Percentiles rank a stretch among this genome's conserved stretches.
Conservation (phyloP, 1,140 invertebrate genomes). For the Nasonia vitripennis region DNA sequence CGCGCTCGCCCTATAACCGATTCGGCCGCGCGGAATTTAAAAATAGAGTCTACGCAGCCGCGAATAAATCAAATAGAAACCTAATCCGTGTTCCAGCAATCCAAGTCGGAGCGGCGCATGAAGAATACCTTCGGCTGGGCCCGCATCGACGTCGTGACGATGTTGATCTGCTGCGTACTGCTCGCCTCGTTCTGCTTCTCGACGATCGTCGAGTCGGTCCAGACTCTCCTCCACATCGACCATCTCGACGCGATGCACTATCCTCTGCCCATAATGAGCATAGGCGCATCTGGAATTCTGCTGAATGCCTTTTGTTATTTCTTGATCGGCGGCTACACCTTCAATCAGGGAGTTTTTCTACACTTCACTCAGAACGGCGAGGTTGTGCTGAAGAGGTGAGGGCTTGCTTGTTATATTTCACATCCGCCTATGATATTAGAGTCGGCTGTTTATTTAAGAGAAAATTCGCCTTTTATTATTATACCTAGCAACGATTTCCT, state of each 20-base stretch:
- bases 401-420: not conserved
- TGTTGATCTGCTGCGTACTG: constrained; percentile 88
- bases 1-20: not conserved
- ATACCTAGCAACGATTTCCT: not conserved
- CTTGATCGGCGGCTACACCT: constrained; percentile 86
- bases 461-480: not conserved
- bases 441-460: no score
- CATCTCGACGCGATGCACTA: constrained; percentile 86
- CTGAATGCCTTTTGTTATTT: constrained; percentile 84
- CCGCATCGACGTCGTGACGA: constrained; percentile 88
- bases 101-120: constrained; percentile 79
- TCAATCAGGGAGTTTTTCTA: constrained; percentile 84
- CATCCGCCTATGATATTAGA: no score
- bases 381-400: constrained; percentile 77
- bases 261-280: constrained; percentile 77
- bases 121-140: constrained; percentile 95
- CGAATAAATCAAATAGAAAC: not conserved
- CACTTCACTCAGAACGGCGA: constrained; percentile 81
- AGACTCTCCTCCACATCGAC: constrained; percentile 85
- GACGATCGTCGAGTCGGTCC: constrained; percentile 86
- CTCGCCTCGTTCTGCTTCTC: constrained; percentile 90
- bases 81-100: constrained; percentile 62
- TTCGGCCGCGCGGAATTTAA: not conserved
- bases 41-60: no score
- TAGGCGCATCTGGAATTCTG: constrained; percentile 81